A percentile compares a stretch with the other conserved stretches of the same genome.
phyloP scores from a whole-genome alignment of 2,113 vertebrate species.

The Pterocles gutturalis region DNA sequence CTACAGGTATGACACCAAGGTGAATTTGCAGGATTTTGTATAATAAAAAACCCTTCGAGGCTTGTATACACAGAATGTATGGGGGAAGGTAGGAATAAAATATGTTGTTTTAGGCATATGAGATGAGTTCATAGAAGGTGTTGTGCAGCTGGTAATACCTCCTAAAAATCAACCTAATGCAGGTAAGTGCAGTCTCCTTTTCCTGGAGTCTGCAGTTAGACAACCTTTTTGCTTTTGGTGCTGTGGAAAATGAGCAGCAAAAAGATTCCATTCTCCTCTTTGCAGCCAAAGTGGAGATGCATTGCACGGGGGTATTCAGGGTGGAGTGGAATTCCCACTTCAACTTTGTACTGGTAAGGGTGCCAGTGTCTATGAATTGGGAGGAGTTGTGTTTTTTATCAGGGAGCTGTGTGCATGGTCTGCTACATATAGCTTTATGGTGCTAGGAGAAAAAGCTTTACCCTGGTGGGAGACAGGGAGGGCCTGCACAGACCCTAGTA shows the following conservation, averaged over 20 bases:
- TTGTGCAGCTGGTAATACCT: not conserved
- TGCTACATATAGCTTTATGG: fast-evolving
- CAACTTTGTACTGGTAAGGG: not conserved
- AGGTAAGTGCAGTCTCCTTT: not conserved
- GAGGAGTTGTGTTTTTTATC: fast-evolving
- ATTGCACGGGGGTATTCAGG: fast-evolving
- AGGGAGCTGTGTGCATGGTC: not conserved
- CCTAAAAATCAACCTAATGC: not conserved
- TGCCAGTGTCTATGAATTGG: not conserved
- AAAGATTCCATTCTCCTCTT: not conserved
- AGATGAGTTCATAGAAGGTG: not conserved
- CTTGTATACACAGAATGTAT: not conserved
- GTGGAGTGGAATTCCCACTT: not conserved
- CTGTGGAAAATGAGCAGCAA: not conserved
- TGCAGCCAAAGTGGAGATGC: not conserved
- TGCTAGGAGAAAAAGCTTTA: not conserved
- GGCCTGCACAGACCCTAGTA: not conserved
- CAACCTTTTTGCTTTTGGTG: not conserved
- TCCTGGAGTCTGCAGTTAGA: not conserved
- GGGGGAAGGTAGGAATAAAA: not conserved
- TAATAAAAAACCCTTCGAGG: not conserved
- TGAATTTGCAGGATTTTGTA: not conserved
- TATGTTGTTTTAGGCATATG: not conserved
- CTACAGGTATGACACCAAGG: fast-evolving
- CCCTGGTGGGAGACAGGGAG: not conserved